phyloP scores from a whole-genome alignment of 2,113 vertebrate species.

The Rhipidura dahli region DNA sequence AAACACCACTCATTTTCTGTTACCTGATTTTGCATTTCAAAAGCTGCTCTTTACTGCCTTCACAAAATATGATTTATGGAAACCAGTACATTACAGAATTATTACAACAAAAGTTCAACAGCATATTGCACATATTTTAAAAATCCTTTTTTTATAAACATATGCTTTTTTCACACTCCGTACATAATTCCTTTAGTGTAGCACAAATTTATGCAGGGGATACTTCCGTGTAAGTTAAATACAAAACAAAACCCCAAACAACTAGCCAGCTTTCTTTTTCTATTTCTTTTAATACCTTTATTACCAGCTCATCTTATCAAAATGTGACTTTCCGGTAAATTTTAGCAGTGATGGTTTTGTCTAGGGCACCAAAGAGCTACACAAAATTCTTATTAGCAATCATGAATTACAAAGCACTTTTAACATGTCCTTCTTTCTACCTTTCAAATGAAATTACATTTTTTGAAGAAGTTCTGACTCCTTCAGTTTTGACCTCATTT shows the following conservation, averaged over 20 bases:
- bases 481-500: background rate
- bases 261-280: background rate
- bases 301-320: background rate
- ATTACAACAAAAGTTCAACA: background rate
- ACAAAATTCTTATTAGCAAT: background rate
- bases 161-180: background rate
- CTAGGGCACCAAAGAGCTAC: background rate
- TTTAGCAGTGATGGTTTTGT: background rate
- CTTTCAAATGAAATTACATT: background rate
- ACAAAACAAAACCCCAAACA: background rate
- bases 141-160: background rate
- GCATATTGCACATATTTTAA: background rate
- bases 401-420: background rate
- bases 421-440: background rate
- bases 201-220: background rate
- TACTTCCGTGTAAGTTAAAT: background rate
- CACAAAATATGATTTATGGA: background rate
- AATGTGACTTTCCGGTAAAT: background rate
- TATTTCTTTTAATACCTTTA: background rate
- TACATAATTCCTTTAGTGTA: background rate
- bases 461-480: background rate
- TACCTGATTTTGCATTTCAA: background rate
- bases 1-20: background rate
- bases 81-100: background rate
- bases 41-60: background rate